Evolutionary conservation across 2,888 invertebrate genomes (phyloP).

Genomic region (Stictocephala bisonia): DNA sequence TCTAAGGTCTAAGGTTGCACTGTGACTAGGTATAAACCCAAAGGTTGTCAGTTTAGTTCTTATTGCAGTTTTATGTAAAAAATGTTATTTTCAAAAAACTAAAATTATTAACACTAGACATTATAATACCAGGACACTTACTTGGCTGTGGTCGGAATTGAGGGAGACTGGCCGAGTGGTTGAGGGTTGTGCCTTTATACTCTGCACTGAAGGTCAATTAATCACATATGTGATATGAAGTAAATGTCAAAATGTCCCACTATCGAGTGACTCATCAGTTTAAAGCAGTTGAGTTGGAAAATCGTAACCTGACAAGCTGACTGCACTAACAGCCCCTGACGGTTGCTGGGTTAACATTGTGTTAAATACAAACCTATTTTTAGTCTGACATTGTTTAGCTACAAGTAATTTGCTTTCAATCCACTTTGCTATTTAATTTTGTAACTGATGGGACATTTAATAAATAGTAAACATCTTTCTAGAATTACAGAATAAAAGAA

Average conservation of each 20-base stretch:
- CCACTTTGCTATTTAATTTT: no score
- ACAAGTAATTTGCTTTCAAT: no score
- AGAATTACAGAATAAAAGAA: no score
- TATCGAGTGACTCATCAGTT: neutral
- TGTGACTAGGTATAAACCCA: no score
- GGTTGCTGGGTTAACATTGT: neutral
- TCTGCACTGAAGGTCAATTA: neutral
- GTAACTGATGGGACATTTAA: no score
- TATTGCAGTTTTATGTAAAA: no score
- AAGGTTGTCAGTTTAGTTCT: no score
- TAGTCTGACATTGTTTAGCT: no score
- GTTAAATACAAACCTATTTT: no score
- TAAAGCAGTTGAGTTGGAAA: neutral
- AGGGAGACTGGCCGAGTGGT: neutral
- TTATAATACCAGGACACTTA: neutral
- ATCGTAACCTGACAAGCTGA: neutral
- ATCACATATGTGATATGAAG: constrained; percentile 21
- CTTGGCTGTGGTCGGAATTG: neutral
- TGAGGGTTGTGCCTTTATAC: neutral
- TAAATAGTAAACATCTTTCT: no score
- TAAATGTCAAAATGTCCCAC: neutral
- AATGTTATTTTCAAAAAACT: no score
- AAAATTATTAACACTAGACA: neutral
- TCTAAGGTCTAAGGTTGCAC: no score
- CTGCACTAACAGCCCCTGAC: constrained; percentile 2